Conservation (phyloP, 2,113 vertebrate species). For the Agelaius phoeniceus region DNA sequence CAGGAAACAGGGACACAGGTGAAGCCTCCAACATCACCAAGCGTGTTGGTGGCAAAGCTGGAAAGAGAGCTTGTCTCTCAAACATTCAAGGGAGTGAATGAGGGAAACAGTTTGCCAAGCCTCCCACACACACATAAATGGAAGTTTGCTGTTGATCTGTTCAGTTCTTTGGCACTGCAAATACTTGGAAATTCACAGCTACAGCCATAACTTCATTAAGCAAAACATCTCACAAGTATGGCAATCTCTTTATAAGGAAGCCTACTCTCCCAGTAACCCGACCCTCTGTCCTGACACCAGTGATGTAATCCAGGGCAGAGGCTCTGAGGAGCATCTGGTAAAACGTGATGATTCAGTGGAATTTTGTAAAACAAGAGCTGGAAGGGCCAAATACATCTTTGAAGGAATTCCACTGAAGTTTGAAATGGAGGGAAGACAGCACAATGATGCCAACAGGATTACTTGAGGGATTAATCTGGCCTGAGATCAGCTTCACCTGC, state of each 20-base stretch:
- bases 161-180: not conserved
- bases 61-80: not conserved
- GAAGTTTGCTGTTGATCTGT: not conserved
- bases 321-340: slow-evolving; percentile 1
- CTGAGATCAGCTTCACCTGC: not conserved
- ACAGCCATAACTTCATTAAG: slow-evolving; percentile 1
- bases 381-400: slow-evolving; percentile 15
- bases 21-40: not conserved
- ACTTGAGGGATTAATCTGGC: slow-evolving; percentile 40
- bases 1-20: accelerated
- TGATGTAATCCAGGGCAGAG: slow-evolving; percentile 52
- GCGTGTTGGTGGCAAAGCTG: not conserved
- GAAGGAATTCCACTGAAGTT: slow-evolving; percentile 33
- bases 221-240: not conserved
- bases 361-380: slow-evolving; percentile 51
- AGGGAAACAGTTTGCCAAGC: not conserved
- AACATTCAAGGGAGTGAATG: not conserved
- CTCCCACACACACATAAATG: not conserved
- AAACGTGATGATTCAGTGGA: slow-evolving; percentile 55
- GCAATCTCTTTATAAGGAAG: not conserved
- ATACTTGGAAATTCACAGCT: not conserved
- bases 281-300: not conserved
- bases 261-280: not conserved
- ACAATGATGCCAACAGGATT: slow-evolving; percentile 23
- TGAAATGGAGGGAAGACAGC: slow-evolving; percentile 4